These are phyloP conservation scores for Cynaeus angustus DNA, from an alignment of 2,888 invertebrate genomes.

Conservation along the genomic window DNA sequence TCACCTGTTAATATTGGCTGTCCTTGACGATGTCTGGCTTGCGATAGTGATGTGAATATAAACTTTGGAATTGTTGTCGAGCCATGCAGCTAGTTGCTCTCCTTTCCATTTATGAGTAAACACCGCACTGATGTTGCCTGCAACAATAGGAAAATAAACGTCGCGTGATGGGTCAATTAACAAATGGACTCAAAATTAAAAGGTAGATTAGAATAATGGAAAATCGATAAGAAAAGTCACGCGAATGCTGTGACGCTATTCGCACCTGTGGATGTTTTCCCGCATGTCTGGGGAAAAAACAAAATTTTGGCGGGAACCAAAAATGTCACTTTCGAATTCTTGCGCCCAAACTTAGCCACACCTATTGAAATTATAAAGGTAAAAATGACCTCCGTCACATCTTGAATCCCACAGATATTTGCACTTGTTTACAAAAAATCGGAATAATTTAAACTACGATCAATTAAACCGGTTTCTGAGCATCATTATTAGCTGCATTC, in stretches of 20 bases:
- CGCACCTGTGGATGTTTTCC: neutral
- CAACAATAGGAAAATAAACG: constrained; percentile 52
- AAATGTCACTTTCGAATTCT: too few relatives aligned
- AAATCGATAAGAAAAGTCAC: constrained; percentile 31
- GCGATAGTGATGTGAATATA: constrained; percentile 82
- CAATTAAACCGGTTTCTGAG: too few relatives aligned
- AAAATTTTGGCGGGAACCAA: constrained; percentile 1
- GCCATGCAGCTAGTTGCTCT: constrained; percentile 80
- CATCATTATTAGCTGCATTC: too few relatives aligned
- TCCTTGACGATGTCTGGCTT: constrained; percentile 73
- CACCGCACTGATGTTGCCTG: constrained; percentile 88
- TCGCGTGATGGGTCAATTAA: constrained; percentile 37
- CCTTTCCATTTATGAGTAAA: constrained; percentile 88
- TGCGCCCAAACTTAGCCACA: too few relatives aligned
- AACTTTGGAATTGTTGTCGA: constrained; percentile 82
- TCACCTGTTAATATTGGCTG: constrained; percentile 83
- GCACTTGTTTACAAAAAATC: too few relatives aligned
- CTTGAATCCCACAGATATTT: too few relatives aligned
- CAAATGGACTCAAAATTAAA: constrained; percentile 20
- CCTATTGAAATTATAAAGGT: too few relatives aligned
- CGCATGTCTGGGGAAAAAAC: too few relatives aligned
- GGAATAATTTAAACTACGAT: too few relatives aligned
- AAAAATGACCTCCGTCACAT: too few relatives aligned
- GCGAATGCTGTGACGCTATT: neutral
- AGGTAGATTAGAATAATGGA: constrained; percentile 8